These are phyloP conservation scores for Eristalis arbustorum DNA, from an alignment of 2,888 invertebrate genomes.

Conservation along the genomic window DNA sequence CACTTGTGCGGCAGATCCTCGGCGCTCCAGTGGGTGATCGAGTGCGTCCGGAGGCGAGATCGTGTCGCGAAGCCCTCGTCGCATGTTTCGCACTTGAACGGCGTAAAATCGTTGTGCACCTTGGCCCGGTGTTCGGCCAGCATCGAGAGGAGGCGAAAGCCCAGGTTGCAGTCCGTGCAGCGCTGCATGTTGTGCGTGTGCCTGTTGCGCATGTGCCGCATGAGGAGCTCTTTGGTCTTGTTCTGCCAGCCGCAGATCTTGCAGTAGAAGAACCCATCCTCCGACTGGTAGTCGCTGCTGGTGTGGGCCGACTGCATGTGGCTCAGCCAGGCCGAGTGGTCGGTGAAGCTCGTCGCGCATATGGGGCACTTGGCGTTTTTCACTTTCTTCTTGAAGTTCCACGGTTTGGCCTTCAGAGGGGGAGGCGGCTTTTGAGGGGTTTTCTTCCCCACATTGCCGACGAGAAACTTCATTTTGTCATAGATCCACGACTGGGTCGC, in stretches of 20 bases:
- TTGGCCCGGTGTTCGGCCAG: slow-evolving; percentile 46
- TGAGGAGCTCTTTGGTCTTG: slow-evolving; percentile 51
- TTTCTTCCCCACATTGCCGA: slow-evolving; percentile 1
- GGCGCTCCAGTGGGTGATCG: slow-evolving; percentile 26
- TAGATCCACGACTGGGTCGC: slow-evolving; percentile 7
- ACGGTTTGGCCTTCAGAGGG: slow-evolving; percentile 16
- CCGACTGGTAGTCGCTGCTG: slow-evolving; percentile 39
- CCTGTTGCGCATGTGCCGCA: slow-evolving; percentile 49
- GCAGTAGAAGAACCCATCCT: slow-evolving; percentile 60
- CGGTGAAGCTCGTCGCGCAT: slow-evolving; percentile 24
- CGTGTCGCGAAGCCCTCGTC: slow-evolving; percentile 44
- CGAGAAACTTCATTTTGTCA: slow-evolving; percentile 15
- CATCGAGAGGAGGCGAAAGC: slow-evolving; percentile 51
- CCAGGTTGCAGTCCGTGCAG: slow-evolving; percentile 54
- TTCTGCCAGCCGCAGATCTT: slow-evolving; percentile 58
- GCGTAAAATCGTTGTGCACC: slow-evolving; percentile 36
- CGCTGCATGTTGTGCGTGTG: slow-evolving; percentile 45
- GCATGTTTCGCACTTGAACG: slow-evolving; percentile 58
- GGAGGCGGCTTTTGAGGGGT: slow-evolving; percentile 15
- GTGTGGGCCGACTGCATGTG: slow-evolving; percentile 52
- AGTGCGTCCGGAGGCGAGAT: slow-evolving; percentile 27
- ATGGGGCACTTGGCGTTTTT: slow-evolving; percentile 50
- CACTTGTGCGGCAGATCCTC: slow-evolving; percentile 41
- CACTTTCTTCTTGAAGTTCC: slow-evolving; percentile 44
- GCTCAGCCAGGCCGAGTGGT: slow-evolving; percentile 40